Conservation (phyloP, 2,113 vertebrate genomes). For the Rattus norvegicus region GRCr8 NC_086031.1:16200001-16200500, state of each 20-base stretch:
- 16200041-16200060: slow-evolving; percentile 12
- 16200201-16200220: neutral
- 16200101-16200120: neutral
- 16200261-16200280: neutral
- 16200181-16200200: neutral
- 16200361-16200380: neutral
- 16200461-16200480: neutral
- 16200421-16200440: neutral
- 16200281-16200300: neutral
- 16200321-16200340: neutral
- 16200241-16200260: neutral
- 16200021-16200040: neutral
- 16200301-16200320: fast-evolving
- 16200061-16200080: neutral
- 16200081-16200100: slow-evolving; percentile 6
- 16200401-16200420: neutral
- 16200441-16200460: neutral
- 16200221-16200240: neutral
- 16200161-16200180: slow-evolving; percentile 4
- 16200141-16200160: neutral
- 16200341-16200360: neutral
- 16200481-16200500: neutral
- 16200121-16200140: neutral
- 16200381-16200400: neutral
- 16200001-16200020: slow-evolving; percentile 44